These are phyloP conservation scores for Oryctolagus cuniculus DNA, from an alignment of 2,113 vertebrate species.

Conservation along the genomic window DNA sequence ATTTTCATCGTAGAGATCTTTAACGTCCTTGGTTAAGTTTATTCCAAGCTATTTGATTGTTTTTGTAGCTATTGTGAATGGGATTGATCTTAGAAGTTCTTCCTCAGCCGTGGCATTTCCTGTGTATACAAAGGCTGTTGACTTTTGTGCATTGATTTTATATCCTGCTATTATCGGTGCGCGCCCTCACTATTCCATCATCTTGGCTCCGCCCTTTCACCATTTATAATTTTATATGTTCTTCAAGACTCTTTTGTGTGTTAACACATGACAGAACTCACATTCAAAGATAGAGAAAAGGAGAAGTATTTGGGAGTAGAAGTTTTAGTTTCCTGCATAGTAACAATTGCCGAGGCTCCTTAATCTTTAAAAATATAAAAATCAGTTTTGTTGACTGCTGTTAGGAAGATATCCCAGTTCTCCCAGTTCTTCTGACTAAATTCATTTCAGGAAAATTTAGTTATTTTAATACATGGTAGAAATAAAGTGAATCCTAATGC, in stretches of 20 bases:
- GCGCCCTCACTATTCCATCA: too few relatives aligned
- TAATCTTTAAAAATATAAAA: slow-evolving; percentile 54
- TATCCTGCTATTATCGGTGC: too few relatives aligned
- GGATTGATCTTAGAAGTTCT: too few relatives aligned
- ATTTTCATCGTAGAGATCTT: too few relatives aligned
- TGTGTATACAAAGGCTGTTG: too few relatives aligned
- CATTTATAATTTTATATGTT: not conserved
- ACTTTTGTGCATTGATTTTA: too few relatives aligned
- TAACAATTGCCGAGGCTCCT: not conserved
- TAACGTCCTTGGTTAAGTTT: too few relatives aligned
- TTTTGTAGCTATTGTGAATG: too few relatives aligned
- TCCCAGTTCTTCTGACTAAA: slow-evolving; percentile 18
- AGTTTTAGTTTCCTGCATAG: not conserved
- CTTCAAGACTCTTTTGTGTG: not conserved
- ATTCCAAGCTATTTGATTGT: too few relatives aligned
- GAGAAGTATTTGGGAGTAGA: not conserved
- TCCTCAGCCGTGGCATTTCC: too few relatives aligned
- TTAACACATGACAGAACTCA: not conserved
- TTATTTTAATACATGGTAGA: not conserved
- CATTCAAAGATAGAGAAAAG: slow-evolving; percentile 59
- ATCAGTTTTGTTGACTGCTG: not conserved
- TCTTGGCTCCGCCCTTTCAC: too few relatives aligned
- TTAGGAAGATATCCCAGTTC: slow-evolving; percentile 24
- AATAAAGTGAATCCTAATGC: not conserved
- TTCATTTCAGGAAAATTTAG: slow-evolving; percentile 32